Conservation (phyloP, 2,888 invertebrate species). For the Ochropleura plecta region DNA sequence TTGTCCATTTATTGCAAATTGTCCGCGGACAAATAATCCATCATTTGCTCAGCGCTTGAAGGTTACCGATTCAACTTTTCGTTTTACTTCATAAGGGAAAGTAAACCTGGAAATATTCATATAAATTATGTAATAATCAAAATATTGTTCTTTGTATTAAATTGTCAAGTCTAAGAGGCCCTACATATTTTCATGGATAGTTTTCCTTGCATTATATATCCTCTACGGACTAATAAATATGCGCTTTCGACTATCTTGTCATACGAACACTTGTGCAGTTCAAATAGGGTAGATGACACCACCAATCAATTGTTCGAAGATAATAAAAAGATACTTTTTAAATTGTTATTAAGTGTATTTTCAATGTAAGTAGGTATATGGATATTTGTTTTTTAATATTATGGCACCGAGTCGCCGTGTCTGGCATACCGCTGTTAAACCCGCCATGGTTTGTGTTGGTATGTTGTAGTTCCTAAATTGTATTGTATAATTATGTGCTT, state of each 20-base stretch:
- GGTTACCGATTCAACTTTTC: constrained; percentile 5
- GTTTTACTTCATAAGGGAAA: neutral
- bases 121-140: neutral
- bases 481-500: too few relatives aligned
- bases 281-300: too few relatives aligned
- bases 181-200: neutral
- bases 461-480: too few relatives aligned
- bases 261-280: neutral
- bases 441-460: too few relatives aligned
- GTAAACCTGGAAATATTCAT: neutral
- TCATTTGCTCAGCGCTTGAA: constrained; percentile 8
- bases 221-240: neutral
- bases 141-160: neutral
- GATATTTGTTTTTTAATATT: too few relatives aligned
- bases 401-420: too few relatives aligned
- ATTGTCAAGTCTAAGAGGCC: neutral
- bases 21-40: neutral
- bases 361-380: too few relatives aligned
- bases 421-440: too few relatives aligned
- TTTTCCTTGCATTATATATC: neutral
- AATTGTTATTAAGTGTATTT: too few relatives aligned
- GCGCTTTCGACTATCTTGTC: neutral
- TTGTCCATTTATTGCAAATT: neutral
- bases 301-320: too few relatives aligned
- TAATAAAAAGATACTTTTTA: too few relatives aligned